Evolutionary conservation across 2,797 vertebrate species (phyloP).

Genomic region (Takifugu rubripes): DNA sequence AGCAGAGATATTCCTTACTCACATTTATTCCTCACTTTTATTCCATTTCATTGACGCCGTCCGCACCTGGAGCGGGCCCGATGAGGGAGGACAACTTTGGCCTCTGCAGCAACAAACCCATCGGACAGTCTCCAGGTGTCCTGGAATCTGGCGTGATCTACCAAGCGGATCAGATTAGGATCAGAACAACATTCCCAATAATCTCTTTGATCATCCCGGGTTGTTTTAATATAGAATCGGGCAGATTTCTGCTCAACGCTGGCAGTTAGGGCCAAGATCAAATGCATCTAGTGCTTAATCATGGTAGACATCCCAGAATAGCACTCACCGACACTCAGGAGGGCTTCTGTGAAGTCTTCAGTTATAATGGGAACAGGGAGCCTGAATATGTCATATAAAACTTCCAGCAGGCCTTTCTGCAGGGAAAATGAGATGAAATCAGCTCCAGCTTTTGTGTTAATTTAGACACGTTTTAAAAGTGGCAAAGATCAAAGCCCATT

Average conservation of each 20-base stretch:
- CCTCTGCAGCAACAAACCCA: slow-evolving; percentile 96
- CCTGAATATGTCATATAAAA: slow-evolving; percentile 96
- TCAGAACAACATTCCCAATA: too few species aligned
- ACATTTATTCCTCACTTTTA: not conserved
- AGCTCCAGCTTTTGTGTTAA: not conserved
- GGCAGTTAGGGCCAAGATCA: too few species aligned
- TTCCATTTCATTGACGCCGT: not conserved
- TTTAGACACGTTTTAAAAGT: too few species aligned
- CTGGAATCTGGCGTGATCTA: slow-evolving; percentile 94
- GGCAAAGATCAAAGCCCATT: too few species aligned
- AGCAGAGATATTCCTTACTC: slow-evolving; percentile 1
- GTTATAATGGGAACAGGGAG: slow-evolving; percentile 91
- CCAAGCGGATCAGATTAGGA: not conserved
- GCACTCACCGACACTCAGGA: slow-evolving; percentile 92
- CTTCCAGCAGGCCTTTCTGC: slow-evolving; percentile 92
- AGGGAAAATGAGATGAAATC: slow-evolving; percentile 33
- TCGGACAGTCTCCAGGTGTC: slow-evolving; percentile 97
- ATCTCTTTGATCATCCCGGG: too few species aligned
- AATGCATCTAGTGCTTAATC: too few species aligned
- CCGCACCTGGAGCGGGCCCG: slow-evolving; percentile 90
- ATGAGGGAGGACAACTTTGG: slow-evolving; percentile 94
- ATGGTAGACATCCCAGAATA: too few species aligned
- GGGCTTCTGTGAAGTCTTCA: slow-evolving; percentile 92
- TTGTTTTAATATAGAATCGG: too few species aligned
- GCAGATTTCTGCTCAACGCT: too few species aligned